Evolutionary conservation across 2,888 invertebrate genomes (phyloP), one percentile per base, ranked within the genome.

Genomic region (Chironomus riparius): DNA sequence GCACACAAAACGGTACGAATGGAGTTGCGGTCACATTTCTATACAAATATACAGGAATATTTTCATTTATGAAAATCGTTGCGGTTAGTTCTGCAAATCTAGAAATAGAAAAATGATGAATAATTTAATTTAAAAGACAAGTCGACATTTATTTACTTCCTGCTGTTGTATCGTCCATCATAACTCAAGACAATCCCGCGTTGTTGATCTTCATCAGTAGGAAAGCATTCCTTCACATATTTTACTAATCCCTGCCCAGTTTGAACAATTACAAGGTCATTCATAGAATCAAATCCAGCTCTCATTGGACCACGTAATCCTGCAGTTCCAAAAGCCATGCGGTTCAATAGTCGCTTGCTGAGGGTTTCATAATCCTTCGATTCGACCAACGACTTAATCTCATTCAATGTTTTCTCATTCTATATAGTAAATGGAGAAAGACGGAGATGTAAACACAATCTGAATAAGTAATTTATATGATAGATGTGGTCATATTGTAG

Each of bases 251-350:
- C 98, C 88, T 98, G 95, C 1, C 91, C 92, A 1, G 97, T 96
- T 85, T 99, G 99, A 70, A 99, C 88, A 77, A 97, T 91, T 24
- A 65, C 97, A 68, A 99, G 87, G 83, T 99, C 98, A 83, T 99
- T 99, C 93, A 99, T 95, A 78, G 92, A 90, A 78, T 89, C 89
- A 28, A 38, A 28, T 0, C 99, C 99, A 15, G 96, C 92, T 18
- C 91, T 93, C 98, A 99, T 98, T 78, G 87, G 87, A 0, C 93
- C 95, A 78, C 99, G 88, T 47, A 99, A 86, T 0, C 98, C 97
- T 0, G 97, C 97, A 0, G 97, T 98, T 18, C 97, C 97, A 83
- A 97, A 97, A 80, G 89, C 86, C 79, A 96, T 87, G 6, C 97
- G 88, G 5, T 86, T 84, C 47, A 91, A 82, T 81, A 97, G 88